phyloP scores from a whole-genome alignment of 2,888 invertebrate genomes.

The Andrena fulva region DNA sequence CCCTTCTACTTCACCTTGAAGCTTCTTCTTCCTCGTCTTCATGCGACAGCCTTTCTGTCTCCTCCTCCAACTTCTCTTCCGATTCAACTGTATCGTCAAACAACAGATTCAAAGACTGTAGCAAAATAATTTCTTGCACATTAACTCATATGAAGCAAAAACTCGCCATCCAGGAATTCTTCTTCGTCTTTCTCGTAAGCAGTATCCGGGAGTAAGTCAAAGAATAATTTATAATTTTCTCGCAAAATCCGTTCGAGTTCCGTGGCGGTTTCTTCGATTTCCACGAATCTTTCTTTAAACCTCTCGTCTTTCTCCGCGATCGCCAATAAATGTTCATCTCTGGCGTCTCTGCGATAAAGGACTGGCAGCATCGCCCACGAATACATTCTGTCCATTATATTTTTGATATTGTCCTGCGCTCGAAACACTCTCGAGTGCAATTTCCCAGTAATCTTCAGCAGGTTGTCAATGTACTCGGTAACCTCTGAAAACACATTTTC shows the following conservation, averaged over 20 bases:
- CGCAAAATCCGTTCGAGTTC: slow-evolving; percentile 87
- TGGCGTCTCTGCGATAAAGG: slow-evolving; percentile 90
- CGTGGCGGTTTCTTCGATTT: slow-evolving; percentile 85
- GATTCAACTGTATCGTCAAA: neutral
- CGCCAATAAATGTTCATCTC: slow-evolving; percentile 87
- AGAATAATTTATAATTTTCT: slow-evolving; percentile 90
- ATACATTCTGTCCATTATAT: slow-evolving; percentile 87
- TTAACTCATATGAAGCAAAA: neutral
- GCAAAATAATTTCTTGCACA: neutral
- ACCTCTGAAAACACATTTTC: slow-evolving; percentile 87
- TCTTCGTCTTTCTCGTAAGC: slow-evolving; percentile 66
- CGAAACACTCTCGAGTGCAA: slow-evolving; percentile 89
- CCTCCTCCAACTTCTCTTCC: neutral
- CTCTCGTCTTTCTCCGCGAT: slow-evolving; percentile 87
- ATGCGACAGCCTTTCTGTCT: neutral
- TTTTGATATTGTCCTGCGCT: slow-evolving; percentile 89
- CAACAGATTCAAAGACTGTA: neutral
- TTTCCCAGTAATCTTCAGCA: slow-evolving; percentile 89
- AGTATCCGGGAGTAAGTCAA: slow-evolving; percentile 86
- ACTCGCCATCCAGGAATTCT: slow-evolving; percentile 15
- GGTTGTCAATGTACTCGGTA: slow-evolving; percentile 89
- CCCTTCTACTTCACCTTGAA: neutral
- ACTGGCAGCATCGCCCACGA: slow-evolving; percentile 91
- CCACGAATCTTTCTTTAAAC: slow-evolving; percentile 86
- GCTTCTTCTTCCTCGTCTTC: slow-evolving; percentile 7